phyloP scores from a whole-genome alignment of 2,888 invertebrate species.

The Dryocosmus kuriphilus region DNA sequence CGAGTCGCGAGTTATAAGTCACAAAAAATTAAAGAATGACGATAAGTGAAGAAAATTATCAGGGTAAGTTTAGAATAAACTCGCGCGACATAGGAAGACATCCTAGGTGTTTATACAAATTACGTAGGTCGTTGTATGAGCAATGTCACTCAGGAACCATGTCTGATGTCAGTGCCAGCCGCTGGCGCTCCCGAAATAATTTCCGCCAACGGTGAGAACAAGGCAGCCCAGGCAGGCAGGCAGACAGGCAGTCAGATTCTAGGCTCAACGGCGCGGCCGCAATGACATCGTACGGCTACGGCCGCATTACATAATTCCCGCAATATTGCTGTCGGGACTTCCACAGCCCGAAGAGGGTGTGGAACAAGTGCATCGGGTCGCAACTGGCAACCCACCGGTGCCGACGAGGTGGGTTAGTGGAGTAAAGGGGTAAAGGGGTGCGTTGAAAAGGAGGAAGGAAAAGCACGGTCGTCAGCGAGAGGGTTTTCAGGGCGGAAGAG shows the following conservation, averaged over 20 bases:
- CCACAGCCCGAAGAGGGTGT: constrained; percentile 29
- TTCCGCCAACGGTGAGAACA: constrained; percentile 15
- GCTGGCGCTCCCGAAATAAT: constrained; percentile 54
- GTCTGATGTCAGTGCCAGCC: neutral
- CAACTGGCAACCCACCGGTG: neutral
- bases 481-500: constrained; percentile 1
- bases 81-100: neutral
- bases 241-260: constrained; percentile 10
- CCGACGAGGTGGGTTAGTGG: neutral
- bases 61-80: neutral
- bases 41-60: neutral
- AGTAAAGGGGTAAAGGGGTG: neutral
- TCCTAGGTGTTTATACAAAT: neutral
- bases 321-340: constrained; percentile 16
- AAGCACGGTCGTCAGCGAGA: constrained; percentile 6
- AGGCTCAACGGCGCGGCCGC: neutral
- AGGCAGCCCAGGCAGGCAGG: constrained; percentile 17
- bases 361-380: constrained; percentile 26
- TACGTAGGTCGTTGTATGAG: neutral
- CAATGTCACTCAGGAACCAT: neutral
- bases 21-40: too few relatives aligned
- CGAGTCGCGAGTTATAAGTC: too few relatives aligned
- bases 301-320: constrained; percentile 33
- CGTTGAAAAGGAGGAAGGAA: constrained; percentile 20
- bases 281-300: constrained; percentile 7